Conservation (phyloP, 1,140 invertebrate genomes). For the Eupeodes corollae region DNA sequence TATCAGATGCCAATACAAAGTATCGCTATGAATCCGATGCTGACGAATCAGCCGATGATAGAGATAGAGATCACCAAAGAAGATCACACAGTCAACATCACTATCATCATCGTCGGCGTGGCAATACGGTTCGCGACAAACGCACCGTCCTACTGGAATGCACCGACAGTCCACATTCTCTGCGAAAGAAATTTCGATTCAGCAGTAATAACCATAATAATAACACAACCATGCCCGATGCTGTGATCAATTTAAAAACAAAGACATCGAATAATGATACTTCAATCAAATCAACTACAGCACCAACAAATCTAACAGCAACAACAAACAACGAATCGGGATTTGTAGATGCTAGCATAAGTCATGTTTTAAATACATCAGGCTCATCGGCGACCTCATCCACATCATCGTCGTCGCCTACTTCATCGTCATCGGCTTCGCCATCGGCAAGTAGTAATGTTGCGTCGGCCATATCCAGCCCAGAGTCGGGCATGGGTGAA, state of each 20-base stretch:
- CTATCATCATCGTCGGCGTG: slow-evolving; percentile 25
- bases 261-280: neutral
- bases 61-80: neutral
- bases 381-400: slow-evolving; percentile 19
- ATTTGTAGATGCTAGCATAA: slow-evolving; percentile 26
- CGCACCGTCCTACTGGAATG: slow-evolving; percentile 25
- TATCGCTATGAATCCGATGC: slow-evolving; percentile 6
- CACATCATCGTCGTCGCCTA: neutral
- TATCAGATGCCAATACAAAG: slow-evolving; percentile 2
- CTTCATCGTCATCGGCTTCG: neutral
- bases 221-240: neutral
- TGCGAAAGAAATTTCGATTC: slow-evolving; percentile 33
- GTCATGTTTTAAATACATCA: slow-evolving; percentile 13
- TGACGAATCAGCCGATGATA: slow-evolving; percentile 8
- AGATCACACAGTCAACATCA: slow-evolving; percentile 4
- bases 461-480: slow-evolving; percentile 14
- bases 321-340: slow-evolving; percentile 23
- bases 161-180: slow-evolving; percentile 22
- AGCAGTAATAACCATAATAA: slow-evolving; percentile 10
- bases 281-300: neutral
- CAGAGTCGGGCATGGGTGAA: slow-evolving; percentile 25
- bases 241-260: neutral
- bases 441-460: slow-evolving; percentile 7
- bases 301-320: neutral
- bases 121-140: slow-evolving; percentile 14